phyloP scores from a whole-genome alignment of 2,113 vertebrate genomes.

The Xiphophorus couchianus region DNA sequence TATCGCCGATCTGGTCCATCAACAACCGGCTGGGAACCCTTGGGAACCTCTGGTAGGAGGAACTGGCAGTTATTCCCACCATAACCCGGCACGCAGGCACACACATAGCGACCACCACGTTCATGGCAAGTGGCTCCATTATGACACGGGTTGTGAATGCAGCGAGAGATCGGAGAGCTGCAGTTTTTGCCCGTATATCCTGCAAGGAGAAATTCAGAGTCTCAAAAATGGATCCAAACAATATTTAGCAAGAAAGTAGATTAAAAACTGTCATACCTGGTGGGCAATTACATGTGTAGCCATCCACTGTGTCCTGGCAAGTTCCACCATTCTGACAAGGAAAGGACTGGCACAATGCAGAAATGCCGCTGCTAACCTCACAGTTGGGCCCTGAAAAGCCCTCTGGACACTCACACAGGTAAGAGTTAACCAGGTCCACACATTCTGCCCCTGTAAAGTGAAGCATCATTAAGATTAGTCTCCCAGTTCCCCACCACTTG shows the following conservation, averaged over 20 bases:
- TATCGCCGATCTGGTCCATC: constrained; percentile 85
- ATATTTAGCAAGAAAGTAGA: background rate
- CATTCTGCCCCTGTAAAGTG: constrained; percentile 88
- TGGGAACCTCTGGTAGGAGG: constrained; percentile 85
- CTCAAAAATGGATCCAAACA: background rate
- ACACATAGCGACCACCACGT: constrained; percentile 88
- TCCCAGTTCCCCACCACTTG: background rate
- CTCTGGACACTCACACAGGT: constrained; percentile 91
- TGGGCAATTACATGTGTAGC: constrained; percentile 92
- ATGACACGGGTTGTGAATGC: constrained; percentile 92
- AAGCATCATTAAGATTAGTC: constrained; percentile 43
- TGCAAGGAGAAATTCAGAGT: constrained; percentile 25
- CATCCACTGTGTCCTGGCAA: constrained; percentile 88
- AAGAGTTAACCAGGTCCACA: constrained; percentile 90
- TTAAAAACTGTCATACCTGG: constrained; percentile 70
- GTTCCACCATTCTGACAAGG: constrained; percentile 93
- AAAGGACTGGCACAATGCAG: constrained; percentile 85
- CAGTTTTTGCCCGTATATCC: constrained; percentile 96
- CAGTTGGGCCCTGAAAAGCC: constrained; percentile 92
- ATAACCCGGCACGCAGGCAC: constrained; percentile 90
- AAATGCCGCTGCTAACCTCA: constrained; percentile 76
- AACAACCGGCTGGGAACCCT: constrained; percentile 74
- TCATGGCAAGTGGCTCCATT: constrained; percentile 97
- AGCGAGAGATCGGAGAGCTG: constrained; percentile 88
- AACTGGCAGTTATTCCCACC: constrained; percentile 97